Conservation (phyloP, 2,888 invertebrate species). For the Hecatera dysodea region DNA sequence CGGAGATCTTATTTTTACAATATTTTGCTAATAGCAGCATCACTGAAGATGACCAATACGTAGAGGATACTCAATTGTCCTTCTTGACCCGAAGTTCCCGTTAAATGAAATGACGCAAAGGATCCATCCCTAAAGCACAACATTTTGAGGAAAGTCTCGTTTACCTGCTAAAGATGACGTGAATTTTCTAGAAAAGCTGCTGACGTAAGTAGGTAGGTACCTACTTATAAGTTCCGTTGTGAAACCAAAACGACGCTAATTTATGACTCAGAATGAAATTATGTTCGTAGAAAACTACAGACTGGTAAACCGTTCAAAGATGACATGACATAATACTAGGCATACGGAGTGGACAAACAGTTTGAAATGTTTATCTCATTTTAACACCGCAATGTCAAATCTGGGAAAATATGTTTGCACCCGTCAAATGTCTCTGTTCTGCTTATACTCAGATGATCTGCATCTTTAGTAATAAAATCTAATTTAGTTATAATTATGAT, state of each 20-base stretch:
- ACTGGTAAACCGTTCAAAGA: slow-evolving; percentile 16
- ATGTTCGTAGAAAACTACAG: slow-evolving; percentile 19
- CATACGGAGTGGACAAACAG: slow-evolving; percentile 23
- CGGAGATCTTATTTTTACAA: neutral
- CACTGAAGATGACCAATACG: slow-evolving; percentile 4
- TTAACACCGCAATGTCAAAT: neutral
- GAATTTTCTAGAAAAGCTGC: slow-evolving; percentile 34
- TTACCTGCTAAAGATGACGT: neutral
- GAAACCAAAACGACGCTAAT: slow-evolving; percentile 44
- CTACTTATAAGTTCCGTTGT: slow-evolving; percentile 28
- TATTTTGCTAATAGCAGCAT: neutral
- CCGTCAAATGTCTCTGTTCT: neutral
- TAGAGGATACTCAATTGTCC: neutral
- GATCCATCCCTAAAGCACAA: neutral
- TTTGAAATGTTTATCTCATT: slow-evolving; percentile 41
- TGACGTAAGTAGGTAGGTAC: slow-evolving; percentile 36
- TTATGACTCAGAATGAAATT: slow-evolving; percentile 53
- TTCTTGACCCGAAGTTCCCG: neutral
- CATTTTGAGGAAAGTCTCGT: slow-evolving; percentile 16
- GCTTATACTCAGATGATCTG: neutral
- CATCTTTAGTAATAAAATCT: neutral
- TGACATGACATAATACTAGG: slow-evolving; percentile 35
- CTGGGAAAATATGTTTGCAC: neutral
- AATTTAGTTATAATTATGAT: neutral
- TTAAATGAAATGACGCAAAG: slow-evolving; percentile 7